Conservation (phyloP, 2,113 vertebrate genomes). For the Fulica atra region DNA sequence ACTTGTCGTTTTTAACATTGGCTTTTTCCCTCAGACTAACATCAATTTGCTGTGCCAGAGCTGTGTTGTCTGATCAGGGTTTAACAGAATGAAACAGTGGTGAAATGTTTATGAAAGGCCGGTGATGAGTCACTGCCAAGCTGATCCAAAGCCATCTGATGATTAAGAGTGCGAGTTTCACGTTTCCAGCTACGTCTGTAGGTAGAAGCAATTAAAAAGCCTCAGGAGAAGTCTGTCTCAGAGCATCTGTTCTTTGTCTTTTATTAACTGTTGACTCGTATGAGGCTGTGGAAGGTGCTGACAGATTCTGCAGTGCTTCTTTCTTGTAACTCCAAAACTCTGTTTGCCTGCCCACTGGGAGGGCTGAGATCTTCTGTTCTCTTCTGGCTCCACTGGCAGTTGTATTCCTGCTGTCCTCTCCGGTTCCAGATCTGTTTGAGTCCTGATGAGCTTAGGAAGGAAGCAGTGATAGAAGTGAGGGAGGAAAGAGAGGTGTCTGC, state of each 20-base stretch:
- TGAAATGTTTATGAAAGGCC: not conserved
- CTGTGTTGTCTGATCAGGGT: not conserved
- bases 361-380: not conserved
- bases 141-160: not conserved
- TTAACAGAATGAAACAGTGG: not conserved
- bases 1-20: not conserved
- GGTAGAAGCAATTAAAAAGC: constrained; percentile 8
- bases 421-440: not conserved
- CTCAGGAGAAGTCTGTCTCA: not conserved
- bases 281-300: not conserved
- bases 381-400: not conserved
- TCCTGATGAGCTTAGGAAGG: not conserved
- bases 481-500: not conserved
- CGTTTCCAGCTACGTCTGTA: not conserved
- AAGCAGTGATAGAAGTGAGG: not conserved
- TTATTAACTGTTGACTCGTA: not conserved
- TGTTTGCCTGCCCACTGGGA: not conserved
- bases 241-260: constrained; percentile 6
- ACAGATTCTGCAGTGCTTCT: not conserved
- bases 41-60: not conserved
- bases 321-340: not conserved
- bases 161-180: not conserved
- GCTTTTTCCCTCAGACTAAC: not conserved
- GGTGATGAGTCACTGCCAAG: not conserved
- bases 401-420: not conserved